Base-by-base conservation (phyloP, 2,113 vertebrate genomes). In the Rhadina sibilatrix region DNA sequence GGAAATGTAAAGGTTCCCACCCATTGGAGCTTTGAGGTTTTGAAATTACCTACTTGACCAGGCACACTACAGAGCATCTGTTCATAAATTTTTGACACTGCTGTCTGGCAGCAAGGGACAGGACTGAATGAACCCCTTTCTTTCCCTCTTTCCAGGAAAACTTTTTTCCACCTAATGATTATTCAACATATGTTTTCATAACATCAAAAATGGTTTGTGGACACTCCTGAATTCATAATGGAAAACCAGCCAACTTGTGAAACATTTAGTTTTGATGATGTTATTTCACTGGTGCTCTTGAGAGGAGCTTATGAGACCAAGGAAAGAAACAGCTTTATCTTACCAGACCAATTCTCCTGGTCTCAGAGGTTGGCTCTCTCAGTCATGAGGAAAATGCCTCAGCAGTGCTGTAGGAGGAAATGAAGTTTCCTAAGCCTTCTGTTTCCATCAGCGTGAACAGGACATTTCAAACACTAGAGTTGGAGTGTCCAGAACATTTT, bases 91-190 rank as follows among this genome's bases (percentile, higher is more conserved):
- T 90, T 64, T 75, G 89, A 95, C 92, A 35, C 61, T 72, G 74
- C 66, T 89, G 83, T 72, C 70, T 91, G 81, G 69, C 49, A 93
- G 77, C 74, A 91, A 89, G 60, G 40, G 49, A 86, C 54, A 63
- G 65, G 37, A 53, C 49, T 97, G 77, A 97, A 95, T 78, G 37
- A 95, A 44, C n/a, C 57, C 57, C 89, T 93, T 96, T 96, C 85
- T 95, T 88, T 76, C 61, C 37, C 54, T 33, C 95, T 91, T 93
- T 91, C 93, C 75, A 96, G 65, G 91, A 93, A 96, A 88, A 37
- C 22, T 49, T 87, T 81, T 92, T 91, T 79, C 81, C 38, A 69
- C 47, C 49, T 63, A 65, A 87, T 70, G 70, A 63, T 42, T 93
- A 69, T 76, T 86, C 64, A 80, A 60, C 40, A 17, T 77, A 61